Percentiles rank a stretch among this genome's conserved stretches.
These are phyloP conservation scores for Campylomormyrus tamandua DNA, from an alignment of 2,113 vertebrate species.

Conservation along the genomic window DNA sequence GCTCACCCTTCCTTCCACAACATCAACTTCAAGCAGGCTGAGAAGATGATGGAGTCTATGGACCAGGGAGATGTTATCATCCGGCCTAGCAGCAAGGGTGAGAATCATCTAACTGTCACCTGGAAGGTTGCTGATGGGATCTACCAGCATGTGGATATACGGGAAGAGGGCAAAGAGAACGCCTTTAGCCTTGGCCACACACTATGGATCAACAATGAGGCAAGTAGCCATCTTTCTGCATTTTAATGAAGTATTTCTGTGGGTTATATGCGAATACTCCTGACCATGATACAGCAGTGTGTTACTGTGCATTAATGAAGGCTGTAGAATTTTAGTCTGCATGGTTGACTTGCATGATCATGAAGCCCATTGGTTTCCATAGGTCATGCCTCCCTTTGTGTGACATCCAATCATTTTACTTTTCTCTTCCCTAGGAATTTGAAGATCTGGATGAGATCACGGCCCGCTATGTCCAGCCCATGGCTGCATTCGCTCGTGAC, in stretches of 20 bases:
- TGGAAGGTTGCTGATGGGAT: conserved; percentile 96
- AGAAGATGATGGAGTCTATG: conserved; percentile 99
- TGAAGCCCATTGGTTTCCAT: not conserved
- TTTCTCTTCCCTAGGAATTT: conserved; percentile 71
- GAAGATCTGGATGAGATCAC: conserved; percentile 98
- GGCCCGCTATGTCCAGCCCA: conserved; percentile 92
- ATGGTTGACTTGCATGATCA: not conserved
- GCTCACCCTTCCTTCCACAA: conserved; percentile 98
- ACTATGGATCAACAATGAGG: conserved; percentile 92
- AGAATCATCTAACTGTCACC: conserved; percentile 93
- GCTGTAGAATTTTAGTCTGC: not conserved
- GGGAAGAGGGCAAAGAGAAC: conserved; percentile 96
- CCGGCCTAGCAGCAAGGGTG: conserved; percentile 94
- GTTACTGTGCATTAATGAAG: not conserved
- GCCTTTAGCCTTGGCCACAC: conserved; percentile 96
- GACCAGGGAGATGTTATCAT: conserved; percentile 97
- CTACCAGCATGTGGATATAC: conserved; percentile 91
- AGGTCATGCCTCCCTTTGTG: not conserved
- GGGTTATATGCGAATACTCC: not conserved
- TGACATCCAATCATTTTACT: not conserved
- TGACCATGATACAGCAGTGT: not conserved
- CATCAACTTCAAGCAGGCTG: conserved; percentile 97
- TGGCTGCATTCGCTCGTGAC: conserved; percentile 94
- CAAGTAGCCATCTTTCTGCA: conserved; percentile 33
- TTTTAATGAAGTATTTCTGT: conserved; percentile 58